Evolutionary conservation across 2,797 vertebrate genomes (phyloP).

Genomic region (Nasua narica): DNA sequence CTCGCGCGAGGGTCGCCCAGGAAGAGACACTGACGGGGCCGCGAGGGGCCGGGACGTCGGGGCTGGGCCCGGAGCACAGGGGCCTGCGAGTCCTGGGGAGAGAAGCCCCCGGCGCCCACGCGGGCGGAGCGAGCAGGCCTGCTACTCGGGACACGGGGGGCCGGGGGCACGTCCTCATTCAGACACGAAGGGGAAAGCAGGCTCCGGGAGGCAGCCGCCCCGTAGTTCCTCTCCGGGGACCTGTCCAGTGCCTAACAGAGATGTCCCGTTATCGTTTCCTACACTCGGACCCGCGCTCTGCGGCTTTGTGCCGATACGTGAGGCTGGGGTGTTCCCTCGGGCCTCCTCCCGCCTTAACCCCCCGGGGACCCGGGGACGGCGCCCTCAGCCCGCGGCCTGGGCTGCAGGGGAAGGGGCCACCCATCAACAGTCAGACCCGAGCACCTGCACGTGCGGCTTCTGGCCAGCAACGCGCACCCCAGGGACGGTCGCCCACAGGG

Average conservation of each 20-base stretch:
- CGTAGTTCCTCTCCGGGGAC: rapidly evolving
- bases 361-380: neutral
- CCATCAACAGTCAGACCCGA: neutral
- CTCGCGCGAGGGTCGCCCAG: neutral
- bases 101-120: neutral
- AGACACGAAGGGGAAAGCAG: neutral
- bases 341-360: no score
- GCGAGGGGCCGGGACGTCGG: neutral
- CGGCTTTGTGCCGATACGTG: rapidly evolving
- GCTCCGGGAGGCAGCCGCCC: neutral
- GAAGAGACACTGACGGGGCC: rapidly evolving
- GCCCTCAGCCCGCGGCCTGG: rapidly evolving
- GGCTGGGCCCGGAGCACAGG: neutral
- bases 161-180: neutral
- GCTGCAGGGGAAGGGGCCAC: neutral
- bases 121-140: rapidly evolving
- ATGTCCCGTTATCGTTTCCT: no score
- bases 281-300: rapidly evolving
- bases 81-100: neutral
- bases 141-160: neutral
- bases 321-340: neutral
- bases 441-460: rapidly evolving
- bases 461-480: rapidly evolving
- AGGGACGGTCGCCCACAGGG: neutral
- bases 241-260: rapidly evolving